phyloP scores from a whole-genome alignment of 2,888 invertebrate species.

The Alviniconcha strummeri region DNA sequence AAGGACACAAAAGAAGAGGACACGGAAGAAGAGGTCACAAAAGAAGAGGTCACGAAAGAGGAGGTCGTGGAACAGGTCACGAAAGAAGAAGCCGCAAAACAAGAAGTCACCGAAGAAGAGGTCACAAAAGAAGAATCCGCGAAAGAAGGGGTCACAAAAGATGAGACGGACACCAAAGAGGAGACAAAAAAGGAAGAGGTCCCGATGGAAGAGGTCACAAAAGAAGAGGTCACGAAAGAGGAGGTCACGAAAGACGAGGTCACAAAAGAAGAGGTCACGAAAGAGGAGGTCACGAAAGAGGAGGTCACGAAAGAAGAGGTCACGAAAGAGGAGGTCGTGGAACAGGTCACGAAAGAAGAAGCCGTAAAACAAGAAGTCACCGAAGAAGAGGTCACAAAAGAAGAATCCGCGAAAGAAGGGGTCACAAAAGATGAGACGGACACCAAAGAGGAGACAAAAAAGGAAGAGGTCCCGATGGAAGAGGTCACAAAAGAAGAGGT shows the following conservation, averaged over 20 bases:
- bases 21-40: not conserved
- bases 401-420: not conserved
- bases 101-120: not conserved
- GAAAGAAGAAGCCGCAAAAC: not conserved
- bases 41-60: slow-evolving; percentile 12
- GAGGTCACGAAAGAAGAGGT: not conserved
- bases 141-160: not conserved
- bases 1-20: not conserved
- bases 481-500: no score
- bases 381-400: not conserved
- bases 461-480: not conserved
- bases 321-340: no score
- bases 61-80: not conserved
- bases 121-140: not conserved
- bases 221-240: no score
- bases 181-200: not conserved
- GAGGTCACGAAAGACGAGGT: not conserved
- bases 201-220: no score
- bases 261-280: slow-evolving; percentile 11
- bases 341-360: not conserved
- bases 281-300: not conserved
- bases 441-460: not conserved
- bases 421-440: not conserved
- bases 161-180: not conserved
- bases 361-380: not conserved